Evolutionary conservation across 1,140 invertebrate species (phyloP).

Genomic region (Drosophila carrolli): DNA sequence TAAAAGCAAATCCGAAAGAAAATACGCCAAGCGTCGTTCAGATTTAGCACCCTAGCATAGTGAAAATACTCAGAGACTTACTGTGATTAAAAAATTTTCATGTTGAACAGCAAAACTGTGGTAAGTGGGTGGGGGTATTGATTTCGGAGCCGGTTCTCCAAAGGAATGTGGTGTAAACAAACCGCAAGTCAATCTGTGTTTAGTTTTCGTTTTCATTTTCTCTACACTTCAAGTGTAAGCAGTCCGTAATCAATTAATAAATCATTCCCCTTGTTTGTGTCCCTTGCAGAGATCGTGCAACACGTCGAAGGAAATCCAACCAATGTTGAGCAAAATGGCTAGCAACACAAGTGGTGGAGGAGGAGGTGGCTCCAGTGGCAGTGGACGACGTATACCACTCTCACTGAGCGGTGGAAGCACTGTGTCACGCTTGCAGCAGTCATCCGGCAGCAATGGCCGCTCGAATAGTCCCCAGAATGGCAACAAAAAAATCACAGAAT

Average conservation of each 20-base stretch:
- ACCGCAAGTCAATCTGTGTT: constrained; percentile 51
- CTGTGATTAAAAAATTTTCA: constrained; percentile 56
- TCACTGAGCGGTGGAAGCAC: constrained; percentile 41
- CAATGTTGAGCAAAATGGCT: constrained; percentile 75
- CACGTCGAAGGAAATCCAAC: constrained; percentile 19
- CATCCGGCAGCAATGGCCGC: constrained; percentile 50
- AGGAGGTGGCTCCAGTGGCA: constrained; percentile 24
- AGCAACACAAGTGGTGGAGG: constrained; percentile 51
- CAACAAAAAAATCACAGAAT: constrained; percentile 37
- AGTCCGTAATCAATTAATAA: constrained; percentile 3
- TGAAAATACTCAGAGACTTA: constrained; percentile 7
- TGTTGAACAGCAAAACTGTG: constrained; percentile 45
- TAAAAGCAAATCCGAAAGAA: constrained; percentile 10
- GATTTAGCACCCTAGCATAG: constrained; percentile 23
- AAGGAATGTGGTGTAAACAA: constrained; percentile 59
- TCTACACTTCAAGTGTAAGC: constrained; percentile 37
- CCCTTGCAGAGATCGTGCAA: constrained; percentile 58
- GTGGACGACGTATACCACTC: constrained; percentile 62
- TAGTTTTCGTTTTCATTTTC: constrained; percentile 38
- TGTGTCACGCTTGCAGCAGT: constrained; percentile 56
- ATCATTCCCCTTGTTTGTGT: constrained; percentile 5
- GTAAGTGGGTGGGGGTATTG: constrained; percentile 36
- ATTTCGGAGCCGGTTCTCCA: constrained; percentile 30
- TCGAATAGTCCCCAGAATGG: constrained; percentile 61
- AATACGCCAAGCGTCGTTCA: constrained; percentile 53